Evolutionary conservation across 2,797 vertebrate genomes (phyloP).

Genomic region (Gallinago solitaria): DNA sequence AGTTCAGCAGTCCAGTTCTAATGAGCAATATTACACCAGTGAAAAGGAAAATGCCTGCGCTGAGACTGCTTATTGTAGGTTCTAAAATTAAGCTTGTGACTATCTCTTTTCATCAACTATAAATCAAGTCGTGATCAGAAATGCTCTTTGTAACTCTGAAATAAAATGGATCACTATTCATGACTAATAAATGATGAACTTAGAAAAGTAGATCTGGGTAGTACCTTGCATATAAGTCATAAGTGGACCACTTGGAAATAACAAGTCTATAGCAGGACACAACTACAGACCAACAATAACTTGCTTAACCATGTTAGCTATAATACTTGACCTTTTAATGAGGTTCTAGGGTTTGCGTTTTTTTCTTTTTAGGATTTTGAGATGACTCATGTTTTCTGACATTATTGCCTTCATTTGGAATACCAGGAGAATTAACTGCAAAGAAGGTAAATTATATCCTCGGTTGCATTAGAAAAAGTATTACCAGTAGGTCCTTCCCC

Average conservation of each 20-base stretch:
- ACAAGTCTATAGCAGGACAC: not conserved
- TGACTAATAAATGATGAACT: not conserved
- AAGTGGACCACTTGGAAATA: not conserved
- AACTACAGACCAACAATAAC: not conserved
- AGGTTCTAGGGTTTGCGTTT: not conserved
- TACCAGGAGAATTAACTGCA: not conserved
- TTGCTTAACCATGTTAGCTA: not conserved
- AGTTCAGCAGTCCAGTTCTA: not conserved
- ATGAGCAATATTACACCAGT: not conserved
- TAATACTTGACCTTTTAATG: not conserved
- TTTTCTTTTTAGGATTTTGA: not conserved
- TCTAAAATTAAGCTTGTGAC: not conserved
- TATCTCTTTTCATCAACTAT: not conserved
- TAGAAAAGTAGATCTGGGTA: not conserved
- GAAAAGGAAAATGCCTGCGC: not conserved
- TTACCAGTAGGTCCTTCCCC: not conserved
- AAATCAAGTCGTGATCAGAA: slow-evolving; percentile 8
- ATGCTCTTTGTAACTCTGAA: not conserved
- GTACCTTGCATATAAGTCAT: not conserved
- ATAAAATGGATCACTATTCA: not conserved
- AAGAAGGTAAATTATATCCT: not conserved
- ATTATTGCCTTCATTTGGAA: not conserved
- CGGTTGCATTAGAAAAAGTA: not conserved
- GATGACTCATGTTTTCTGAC: not conserved
- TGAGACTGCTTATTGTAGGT: not conserved